These are phyloP conservation scores for Eulacestoma nigropectus DNA, from an alignment of 2,113 vertebrate genomes.

Conservation along the genomic window DNA sequence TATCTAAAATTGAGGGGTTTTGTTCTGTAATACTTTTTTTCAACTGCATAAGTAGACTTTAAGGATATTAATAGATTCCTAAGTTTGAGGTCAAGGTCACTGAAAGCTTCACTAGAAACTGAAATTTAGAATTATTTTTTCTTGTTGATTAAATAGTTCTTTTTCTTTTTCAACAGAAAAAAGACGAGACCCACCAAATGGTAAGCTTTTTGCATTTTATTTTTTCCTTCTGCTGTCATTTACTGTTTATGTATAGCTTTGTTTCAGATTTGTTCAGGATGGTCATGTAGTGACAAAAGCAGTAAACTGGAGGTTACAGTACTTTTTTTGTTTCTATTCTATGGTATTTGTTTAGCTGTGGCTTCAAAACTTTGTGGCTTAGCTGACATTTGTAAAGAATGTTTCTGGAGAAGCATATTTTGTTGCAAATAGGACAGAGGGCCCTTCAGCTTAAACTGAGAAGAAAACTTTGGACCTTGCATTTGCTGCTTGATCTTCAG, in stretches of 20 bases:
- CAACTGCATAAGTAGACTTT: not conserved
- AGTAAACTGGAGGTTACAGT: not conserved
- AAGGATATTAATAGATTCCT: not conserved
- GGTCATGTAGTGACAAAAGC: not conserved
- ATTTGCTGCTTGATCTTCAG: not conserved
- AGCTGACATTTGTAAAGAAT: not conserved
- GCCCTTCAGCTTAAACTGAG: not conserved
- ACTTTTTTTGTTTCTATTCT: not conserved
- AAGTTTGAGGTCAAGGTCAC: not conserved
- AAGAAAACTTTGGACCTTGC: not conserved
- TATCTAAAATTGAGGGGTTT: not conserved
- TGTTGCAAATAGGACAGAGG: not conserved
- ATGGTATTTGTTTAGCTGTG: not conserved
- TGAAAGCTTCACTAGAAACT: not conserved
- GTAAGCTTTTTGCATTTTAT: constrained; percentile 38
- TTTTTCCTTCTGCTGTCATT: not conserved
- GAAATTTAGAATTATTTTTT: not conserved
- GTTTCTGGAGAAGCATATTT: not conserved
- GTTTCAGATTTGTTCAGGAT: not conserved
- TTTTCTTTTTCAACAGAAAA: constrained; percentile 61
- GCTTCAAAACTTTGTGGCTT: not conserved
- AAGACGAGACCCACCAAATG: constrained; percentile 69
- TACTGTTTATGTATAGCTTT: not conserved
- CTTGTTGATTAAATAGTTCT: not conserved
- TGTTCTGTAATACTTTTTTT: not conserved